Evolutionary conservation across 2,113 vertebrate genomes (phyloP), one percentile per base, ranked within the genome.

Genomic region (Neotoma lepida): DNA sequence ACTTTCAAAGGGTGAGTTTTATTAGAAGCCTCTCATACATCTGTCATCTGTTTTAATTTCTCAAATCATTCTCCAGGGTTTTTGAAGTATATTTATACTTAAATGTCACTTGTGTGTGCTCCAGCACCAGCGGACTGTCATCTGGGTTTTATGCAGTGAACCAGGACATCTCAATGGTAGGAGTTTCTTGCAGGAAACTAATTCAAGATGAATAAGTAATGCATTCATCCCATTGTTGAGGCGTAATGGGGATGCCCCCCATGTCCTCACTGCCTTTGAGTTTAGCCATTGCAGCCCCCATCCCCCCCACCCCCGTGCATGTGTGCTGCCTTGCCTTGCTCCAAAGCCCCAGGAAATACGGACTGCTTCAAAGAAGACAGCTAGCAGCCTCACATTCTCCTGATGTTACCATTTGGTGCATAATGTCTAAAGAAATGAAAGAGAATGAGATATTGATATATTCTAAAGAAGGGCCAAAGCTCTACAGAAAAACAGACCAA

Each of bases 1-100:
- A 64, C 96, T 97, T 97, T 97, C 97, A 98, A 98, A 92, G 10
- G 54, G 74, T 86, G 94, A 93, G 94, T 97, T 85, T 94, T 61
- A 96, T 96, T 96, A 97, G 95, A 44, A 71, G 63, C 64, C 88
- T 86, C 86, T 87, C 90, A 90, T 95, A 95, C 94, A 94, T 97
- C 97, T 95, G 88, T 56, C 77, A 74, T 76, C 70, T 88, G 35
- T 70, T 90, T 93, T 94, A 94, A 97, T 93, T 94, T 91, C 74
- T 94, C 71, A 88, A 85, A 61, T 90, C 88, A 58, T n/a, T 86
- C 81, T 89, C 74, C n/a, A 73, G 44, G 15, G 63, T 33, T 54
- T 95, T 82, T 51, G n/a, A 54, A 86, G 74, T 82, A 46, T 68
- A 33, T 88, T 87, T 97, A 22, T 61, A 64, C 86, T 93, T 64